A percentile compares a stretch with the other conserved stretches of the same genome.
These are phyloP conservation scores for Papilio machaon DNA, from an alignment of 1,140 invertebrate genomes.

Conservation along the genomic window DNA sequence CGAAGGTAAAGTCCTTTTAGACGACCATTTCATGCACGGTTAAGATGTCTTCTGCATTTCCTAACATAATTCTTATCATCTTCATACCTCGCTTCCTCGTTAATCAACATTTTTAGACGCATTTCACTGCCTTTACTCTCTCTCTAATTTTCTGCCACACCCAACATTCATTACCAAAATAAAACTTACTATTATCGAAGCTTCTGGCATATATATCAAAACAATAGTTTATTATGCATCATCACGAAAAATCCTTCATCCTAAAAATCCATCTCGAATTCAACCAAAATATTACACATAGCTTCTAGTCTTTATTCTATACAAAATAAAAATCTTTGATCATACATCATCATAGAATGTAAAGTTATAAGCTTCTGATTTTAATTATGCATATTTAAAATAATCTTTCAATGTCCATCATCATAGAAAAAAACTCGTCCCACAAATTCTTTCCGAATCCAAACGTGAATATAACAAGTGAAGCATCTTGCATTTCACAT, in stretches of 20 bases:
- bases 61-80: neutral
- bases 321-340: neutral
- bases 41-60: neutral
- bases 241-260: neutral
- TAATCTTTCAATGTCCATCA: neutral
- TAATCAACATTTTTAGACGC: neutral
- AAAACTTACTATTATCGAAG: neutral
- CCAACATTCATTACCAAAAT: conserved; percentile 1
- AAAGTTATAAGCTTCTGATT: neutral
- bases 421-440: neutral
- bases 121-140: neutral
- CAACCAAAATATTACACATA: neutral
- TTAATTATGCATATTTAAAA: neutral
- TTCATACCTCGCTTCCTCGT: neutral
- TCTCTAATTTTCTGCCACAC: neutral
- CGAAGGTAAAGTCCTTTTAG: too few species aligned
- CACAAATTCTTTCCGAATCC: neutral
- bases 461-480: neutral
- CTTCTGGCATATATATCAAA: neutral
- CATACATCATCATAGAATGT: neutral
- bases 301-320: neutral
- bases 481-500: neutral
- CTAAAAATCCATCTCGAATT: neutral
- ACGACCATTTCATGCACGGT: neutral
- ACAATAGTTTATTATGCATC: neutral